phyloP scores from a whole-genome alignment of 2,797 vertebrate species.

The Sebastes itinus region DNA sequence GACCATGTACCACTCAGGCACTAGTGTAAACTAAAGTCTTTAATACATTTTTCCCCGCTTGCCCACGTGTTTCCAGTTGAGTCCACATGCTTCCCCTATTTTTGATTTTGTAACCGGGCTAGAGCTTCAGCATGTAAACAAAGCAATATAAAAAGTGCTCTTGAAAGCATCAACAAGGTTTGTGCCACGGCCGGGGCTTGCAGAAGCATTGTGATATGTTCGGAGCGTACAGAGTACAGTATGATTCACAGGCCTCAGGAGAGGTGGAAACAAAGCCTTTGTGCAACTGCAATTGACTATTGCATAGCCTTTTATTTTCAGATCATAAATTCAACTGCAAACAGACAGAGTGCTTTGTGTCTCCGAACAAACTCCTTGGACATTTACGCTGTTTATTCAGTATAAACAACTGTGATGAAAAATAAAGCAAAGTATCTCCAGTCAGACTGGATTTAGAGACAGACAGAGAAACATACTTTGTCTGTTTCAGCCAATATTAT shows the following conservation, averaged over 20 bases:
- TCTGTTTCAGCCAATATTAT: not conserved
- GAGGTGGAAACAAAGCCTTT: constrained; percentile 5
- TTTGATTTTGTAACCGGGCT: not conserved
- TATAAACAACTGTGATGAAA: constrained; percentile 2
- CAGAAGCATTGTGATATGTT: not conserved
- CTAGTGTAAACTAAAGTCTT: not conserved
- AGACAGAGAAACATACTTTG: not conserved
- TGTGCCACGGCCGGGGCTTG: not conserved
- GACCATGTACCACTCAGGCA: not conserved
- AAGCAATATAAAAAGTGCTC: not conserved
- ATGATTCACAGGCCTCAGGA: constrained; percentile 21
- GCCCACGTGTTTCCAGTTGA: not conserved
- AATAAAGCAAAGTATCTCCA: not conserved
- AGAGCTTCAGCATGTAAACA: not conserved
- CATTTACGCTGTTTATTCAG: constrained; percentile 9
- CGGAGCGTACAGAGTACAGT: not conserved
- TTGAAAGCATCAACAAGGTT: constrained; percentile 7
- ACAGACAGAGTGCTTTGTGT: constrained; percentile 7
- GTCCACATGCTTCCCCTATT: not conserved
- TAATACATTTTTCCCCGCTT: fast-evolving
- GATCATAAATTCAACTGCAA: constrained; percentile 18
- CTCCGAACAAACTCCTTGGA: constrained; percentile 12
- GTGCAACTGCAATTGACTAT: constrained; percentile 22
- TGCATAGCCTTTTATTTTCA: constrained; percentile 17
- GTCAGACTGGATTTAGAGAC: not conserved